Base-by-base conservation (phyloP, 2,888 invertebrate species). In the Leptura quadrifasciata region DNA sequence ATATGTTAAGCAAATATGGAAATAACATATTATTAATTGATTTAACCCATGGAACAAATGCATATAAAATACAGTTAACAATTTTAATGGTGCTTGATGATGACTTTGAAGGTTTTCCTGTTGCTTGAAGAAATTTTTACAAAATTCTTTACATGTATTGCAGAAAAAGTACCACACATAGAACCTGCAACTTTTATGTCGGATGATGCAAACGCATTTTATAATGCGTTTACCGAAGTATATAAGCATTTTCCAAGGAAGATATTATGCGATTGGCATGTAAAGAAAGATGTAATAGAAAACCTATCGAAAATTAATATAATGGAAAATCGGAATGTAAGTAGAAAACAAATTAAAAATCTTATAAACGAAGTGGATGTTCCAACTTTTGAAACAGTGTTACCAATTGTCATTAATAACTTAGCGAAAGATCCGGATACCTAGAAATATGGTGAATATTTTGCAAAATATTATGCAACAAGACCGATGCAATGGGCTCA, bases 1-100 rank as follows among this genome's bases (percentile, higher is more conserved):
- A 74, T 52, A 12, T 74, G 52, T 39, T 67, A 8, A 15, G 10
- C 21, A 74, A 68, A 61, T 68, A 74, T 74, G 74, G 74, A 57
- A 68, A 74, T 68, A 61, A 74, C 52, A 68, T 74, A 6, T 4
- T 74, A 15, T 69, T 74, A 69, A 74, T 69, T 21, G 74, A 74
- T 21, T 74, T 68, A 6, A 74, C 74, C 10, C 69, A 74, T 54
- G 74, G 69, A 21, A 69, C 69, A 0, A 74, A 74, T 31, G 63
- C 69, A 6, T 74, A 74, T 20, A 39, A 74, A 69, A 74, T 74
- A 47, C 68, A 69, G 47, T 21, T 68, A n/a, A 68, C 69, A 21
- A 69, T 61, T n/a, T 18, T 61, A 5, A 61, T 69, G 54, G 52
- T n/a, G n/a, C n/a, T n/a, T 69, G 64, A 64, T 64, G 47, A 64